Percentiles rank a stretch among this genome's conserved stretches.
Conservation (phyloP, 2,888 invertebrate species). For the Drosophila prolongata region DNA sequence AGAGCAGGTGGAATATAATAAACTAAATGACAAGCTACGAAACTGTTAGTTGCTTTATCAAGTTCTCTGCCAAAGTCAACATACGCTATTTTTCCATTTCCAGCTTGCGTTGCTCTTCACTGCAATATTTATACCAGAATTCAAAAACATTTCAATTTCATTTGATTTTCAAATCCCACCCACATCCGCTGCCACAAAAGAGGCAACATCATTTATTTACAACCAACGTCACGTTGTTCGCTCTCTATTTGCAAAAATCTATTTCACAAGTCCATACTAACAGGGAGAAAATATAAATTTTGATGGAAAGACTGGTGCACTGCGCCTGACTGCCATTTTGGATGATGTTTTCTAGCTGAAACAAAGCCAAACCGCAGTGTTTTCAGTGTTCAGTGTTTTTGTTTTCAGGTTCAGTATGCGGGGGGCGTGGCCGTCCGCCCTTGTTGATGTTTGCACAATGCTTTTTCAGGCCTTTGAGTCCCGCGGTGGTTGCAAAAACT, state of each 20-base stretch:
- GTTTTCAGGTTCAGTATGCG: slow-evolving; percentile 6
- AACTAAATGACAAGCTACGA: background rate
- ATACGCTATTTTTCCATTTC: background rate
- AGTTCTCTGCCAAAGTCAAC: slow-evolving; percentile 10
- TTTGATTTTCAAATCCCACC: slow-evolving; percentile 42
- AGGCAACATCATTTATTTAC: slow-evolving; percentile 44
- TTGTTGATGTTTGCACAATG: slow-evolving; percentile 54
- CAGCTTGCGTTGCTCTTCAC: slow-evolving; percentile 4
- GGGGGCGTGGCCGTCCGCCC: background rate
- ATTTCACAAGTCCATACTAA: slow-evolving; percentile 28
- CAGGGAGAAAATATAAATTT: slow-evolving; percentile 7
- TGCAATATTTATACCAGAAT: slow-evolving; percentile 31
- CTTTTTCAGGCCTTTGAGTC: slow-evolving; percentile 30
- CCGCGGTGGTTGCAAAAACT: slow-evolving; percentile 18
- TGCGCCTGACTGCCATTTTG: slow-evolving; percentile 32
- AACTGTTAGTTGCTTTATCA: slow-evolving; percentile 2
- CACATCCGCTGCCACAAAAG: slow-evolving; percentile 29
- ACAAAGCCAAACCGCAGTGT: slow-evolving; percentile 49
- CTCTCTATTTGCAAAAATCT: slow-evolving; percentile 33
- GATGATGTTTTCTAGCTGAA: slow-evolving; percentile 23
- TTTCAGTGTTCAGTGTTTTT: slow-evolving; percentile 29
- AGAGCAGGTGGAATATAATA: background rate
- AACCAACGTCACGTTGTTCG: slow-evolving; percentile 37
- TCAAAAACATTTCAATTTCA: slow-evolving; percentile 44
- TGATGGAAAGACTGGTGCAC: slow-evolving; percentile 42